A percentile compares a stretch with the other conserved stretches of the same genome.
These are phyloP conservation scores for Chydorus sphaericus DNA, from an alignment of 2,888 invertebrate genomes.

Conservation along the genomic window DNA sequence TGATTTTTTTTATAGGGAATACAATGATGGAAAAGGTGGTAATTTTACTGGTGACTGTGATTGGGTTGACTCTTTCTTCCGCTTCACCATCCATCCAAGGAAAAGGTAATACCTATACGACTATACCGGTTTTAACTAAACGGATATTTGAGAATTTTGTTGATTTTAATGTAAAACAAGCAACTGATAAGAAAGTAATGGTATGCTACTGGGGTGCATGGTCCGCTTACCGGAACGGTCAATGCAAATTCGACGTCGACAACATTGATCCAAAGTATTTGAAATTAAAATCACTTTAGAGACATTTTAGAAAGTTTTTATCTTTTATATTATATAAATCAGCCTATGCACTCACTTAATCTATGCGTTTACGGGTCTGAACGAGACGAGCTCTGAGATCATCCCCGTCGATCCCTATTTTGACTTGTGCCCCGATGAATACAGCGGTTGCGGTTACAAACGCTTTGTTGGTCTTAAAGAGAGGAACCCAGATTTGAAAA, in stretches of 20 bases:
- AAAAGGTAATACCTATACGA: too few relatives aligned
- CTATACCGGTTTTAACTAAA: too few relatives aligned
- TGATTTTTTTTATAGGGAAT: too few relatives aligned
- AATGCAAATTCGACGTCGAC: constrained; percentile 48
- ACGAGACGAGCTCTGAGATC: constrained; percentile 33
- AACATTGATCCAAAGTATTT: constrained; percentile 47
- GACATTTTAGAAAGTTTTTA: too few relatives aligned
- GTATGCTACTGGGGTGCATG: constrained; percentile 64
- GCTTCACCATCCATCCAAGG: too few relatives aligned
- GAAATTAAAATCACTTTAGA: too few relatives aligned
- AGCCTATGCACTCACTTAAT: constrained; percentile 66
- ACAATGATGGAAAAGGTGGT: too few relatives aligned
- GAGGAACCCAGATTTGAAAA: constrained; percentile 25
- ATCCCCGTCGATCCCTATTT: constrained; percentile 28
- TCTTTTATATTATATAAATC: too few relatives aligned
- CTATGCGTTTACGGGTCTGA: constrained; percentile 55
- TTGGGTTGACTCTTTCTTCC: too few relatives aligned
- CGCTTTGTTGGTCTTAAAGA: constrained; percentile 26
- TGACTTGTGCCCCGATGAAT: constrained; percentile 46
- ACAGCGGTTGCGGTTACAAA: constrained; percentile 33
- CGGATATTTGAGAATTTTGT: too few relatives aligned
- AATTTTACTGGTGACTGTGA: too few relatives aligned
- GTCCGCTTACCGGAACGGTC: constrained; percentile 49
- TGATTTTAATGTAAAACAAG: too few relatives aligned
- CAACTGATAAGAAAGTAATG: neutral